Evolutionary conservation across 2,113 vertebrate species (phyloP), one percentile per base, ranked within the genome.

Genomic region (Halichoerus grypus): DNA sequence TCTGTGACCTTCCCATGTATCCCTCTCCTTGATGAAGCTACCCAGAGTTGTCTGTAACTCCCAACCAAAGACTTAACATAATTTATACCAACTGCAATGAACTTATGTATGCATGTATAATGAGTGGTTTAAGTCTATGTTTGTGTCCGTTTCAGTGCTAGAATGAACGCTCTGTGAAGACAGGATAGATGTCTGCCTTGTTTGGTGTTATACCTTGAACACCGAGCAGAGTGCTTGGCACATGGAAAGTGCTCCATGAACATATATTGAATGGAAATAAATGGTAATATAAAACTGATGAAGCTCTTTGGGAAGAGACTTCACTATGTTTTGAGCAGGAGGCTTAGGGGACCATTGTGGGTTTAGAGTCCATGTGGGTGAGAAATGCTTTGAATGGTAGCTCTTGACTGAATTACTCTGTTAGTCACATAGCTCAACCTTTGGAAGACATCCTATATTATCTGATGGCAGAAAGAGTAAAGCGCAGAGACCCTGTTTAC

Each of bases 341-440:
- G 42, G n/a, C 4, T 67, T 86, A 87, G 28, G 15, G 22, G 3
- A 24, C 42, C 22, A 39, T 16, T 9, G 4, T 39, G 28, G 8
- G 16, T 80, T 85, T 94, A 57, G 26, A 76, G 95, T 95, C 51
- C 24, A 63, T 26, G 1, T 51, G 57, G 8, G 8, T 36, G 8
- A 95, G 80, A 94, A 92, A 57, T 67, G 14, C 24, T 97, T 85
- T 46, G 12, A 97, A 28, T 42, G 67, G 42, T 81, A 87, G 90
- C 24, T 21, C 42, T 90, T 85, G 69, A 55, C 67, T 71, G 21
- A 91, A 69, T 79, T 74, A 16, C 49, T 93, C 26, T 39, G 4
- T 36, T 51, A 49, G 55, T 71, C 46, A 74, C 28, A 92, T 55
- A 63, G 12, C 7, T 94, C 69, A 76, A 7, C 11, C 24, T 95